Evolutionary conservation across 2,888 invertebrate genomes (phyloP).

Genomic region (Eilema griseolum): DNA sequence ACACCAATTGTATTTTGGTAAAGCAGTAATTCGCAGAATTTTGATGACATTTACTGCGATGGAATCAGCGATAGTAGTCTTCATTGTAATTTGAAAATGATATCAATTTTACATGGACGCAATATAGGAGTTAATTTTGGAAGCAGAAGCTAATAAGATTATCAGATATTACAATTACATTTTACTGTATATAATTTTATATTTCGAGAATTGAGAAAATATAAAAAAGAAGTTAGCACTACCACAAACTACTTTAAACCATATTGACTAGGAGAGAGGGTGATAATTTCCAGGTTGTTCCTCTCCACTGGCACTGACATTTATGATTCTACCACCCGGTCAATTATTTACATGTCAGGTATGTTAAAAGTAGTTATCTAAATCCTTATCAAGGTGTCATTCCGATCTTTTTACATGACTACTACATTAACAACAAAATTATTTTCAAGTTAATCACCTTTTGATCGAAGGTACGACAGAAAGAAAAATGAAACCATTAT

Average conservation of each 20-base stretch:
- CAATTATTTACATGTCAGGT: not conserved
- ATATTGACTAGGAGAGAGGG: not conserved
- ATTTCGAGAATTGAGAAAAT: too few species aligned
- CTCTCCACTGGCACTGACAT: not conserved
- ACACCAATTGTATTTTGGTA: constrained; percentile 24
- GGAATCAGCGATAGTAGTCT: constrained; percentile 7
- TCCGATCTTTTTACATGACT: constrained; percentile 1
- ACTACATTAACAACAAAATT: constrained; percentile 24
- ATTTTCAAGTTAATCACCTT: constrained; percentile 33
- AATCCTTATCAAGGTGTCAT: not conserved
- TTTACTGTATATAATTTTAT: too few species aligned
- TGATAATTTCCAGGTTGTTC: not conserved
- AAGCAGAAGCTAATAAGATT: not conserved
- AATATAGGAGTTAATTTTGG: not conserved
- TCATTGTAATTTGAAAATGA: constrained; percentile 15
- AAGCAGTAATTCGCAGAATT: constrained; percentile 12
- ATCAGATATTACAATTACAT: not conserved
- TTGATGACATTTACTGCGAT: constrained; percentile 13
- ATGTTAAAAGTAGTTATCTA: not conserved
- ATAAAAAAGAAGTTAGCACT: not conserved
- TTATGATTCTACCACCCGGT: not conserved
- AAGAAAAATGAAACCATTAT: constrained; percentile 54
- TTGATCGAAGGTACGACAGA: constrained; percentile 33
- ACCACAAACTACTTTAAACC: not conserved
- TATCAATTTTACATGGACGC: constrained; percentile 6